phyloP scores from a whole-genome alignment of 2,113 vertebrate genomes.

The Capricornis sumatraensis region DNA sequence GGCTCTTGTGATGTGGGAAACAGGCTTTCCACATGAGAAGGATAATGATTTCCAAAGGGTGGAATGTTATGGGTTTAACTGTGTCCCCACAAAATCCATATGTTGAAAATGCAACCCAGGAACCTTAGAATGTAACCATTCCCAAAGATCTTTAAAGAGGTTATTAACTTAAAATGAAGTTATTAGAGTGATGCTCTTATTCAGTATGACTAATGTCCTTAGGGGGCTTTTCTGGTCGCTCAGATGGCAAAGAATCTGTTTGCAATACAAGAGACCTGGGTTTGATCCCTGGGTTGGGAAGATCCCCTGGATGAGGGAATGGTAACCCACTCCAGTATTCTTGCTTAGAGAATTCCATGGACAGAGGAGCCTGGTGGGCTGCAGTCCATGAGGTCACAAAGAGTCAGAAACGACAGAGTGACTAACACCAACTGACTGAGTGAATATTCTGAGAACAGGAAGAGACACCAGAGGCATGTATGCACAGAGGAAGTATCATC shows the following conservation, averaged over 20 bases:
- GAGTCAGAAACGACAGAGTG: background rate
- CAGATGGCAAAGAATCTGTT: background rate
- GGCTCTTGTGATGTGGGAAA: background rate
- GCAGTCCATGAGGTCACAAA: background rate
- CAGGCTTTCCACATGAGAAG: background rate
- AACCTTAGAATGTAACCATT: background rate
- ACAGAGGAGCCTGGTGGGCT: background rate
- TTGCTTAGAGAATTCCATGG: background rate
- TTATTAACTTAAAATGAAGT: background rate
- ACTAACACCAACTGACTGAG: background rate
- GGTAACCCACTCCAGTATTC: background rate
- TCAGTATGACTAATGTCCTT: background rate
- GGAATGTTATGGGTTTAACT: background rate
- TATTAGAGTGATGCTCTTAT: background rate
- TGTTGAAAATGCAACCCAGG: background rate
- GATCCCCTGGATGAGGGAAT: background rate
- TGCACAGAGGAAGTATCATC: background rate
- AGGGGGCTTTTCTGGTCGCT: background rate
- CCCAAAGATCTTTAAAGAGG: background rate
- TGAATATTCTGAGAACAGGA: background rate
- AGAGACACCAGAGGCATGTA: background rate
- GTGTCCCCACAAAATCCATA: background rate
- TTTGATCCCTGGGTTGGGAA: background rate
- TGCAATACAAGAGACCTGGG: background rate
- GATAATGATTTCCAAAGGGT: background rate